Evolutionary conservation across 1,140 invertebrate genomes (phyloP).

Genomic region (Drosophila repletoides): DNA sequence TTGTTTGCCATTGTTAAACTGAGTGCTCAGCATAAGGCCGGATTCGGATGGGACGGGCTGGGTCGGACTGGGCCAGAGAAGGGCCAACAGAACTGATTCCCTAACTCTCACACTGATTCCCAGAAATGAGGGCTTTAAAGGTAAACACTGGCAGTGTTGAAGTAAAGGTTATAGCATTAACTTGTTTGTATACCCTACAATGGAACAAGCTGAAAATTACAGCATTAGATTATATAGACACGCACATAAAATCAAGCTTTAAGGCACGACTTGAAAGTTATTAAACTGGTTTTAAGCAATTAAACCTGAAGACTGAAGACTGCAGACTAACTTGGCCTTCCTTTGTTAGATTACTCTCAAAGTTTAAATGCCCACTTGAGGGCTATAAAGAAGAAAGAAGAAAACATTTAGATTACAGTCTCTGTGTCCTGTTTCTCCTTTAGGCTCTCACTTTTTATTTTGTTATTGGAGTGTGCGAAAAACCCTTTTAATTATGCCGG

Average conservation of each 20-base stretch:
- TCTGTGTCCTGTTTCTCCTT: conserved; percentile 5
- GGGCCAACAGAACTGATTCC: conserved; percentile 13
- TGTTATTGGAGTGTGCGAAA: conserved; percentile 18
- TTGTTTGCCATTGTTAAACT: conserved; percentile 80
- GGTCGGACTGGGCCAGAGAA: background rate
- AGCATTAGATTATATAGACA: no score
- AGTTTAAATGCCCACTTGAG: background rate
- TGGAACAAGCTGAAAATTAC: background rate
- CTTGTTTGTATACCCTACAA: conserved; percentile 17
- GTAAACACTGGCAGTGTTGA: conserved; percentile 2
- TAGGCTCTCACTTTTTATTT: background rate
- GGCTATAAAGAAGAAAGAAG: no score
- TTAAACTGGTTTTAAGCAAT: no score
- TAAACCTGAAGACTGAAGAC: no score
- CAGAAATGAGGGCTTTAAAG: conserved; percentile 16
- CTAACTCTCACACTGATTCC: conserved; percentile 9
- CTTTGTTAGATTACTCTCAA: background rate
- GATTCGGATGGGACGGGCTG: conserved; percentile 2
- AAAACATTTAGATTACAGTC: background rate
- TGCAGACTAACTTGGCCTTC: no score
- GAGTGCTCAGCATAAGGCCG: conserved; percentile 69
- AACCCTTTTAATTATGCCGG: conserved; percentile 72
- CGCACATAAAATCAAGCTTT: no score
- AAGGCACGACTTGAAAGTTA: no score
- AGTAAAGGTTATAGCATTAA: no score